Percentiles rank a stretch among this genome's conserved stretches.
phyloP scores from a whole-genome alignment of 2,113 vertebrate genomes.

The Petromus typicus region DNA sequence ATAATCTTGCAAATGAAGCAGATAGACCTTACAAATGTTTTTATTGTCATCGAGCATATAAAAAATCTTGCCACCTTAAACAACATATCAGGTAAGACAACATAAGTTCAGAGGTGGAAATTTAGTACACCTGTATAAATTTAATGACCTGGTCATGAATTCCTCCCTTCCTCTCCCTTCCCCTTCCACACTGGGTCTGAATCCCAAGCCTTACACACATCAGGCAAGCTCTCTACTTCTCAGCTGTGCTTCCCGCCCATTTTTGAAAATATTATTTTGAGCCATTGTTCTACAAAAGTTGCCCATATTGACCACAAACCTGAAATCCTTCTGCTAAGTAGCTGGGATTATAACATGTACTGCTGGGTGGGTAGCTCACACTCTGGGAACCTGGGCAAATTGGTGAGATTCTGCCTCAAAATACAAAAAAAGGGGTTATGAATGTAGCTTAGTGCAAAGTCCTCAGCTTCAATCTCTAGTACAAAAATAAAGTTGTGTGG shows the following conservation, averaged over 20 bases:
- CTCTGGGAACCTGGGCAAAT: background rate
- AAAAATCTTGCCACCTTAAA: slow-evolving; percentile 99
- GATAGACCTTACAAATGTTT: slow-evolving; percentile 98
- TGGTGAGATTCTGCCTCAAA: background rate
- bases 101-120: background rate
- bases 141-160: background rate
- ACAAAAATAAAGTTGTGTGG: background rate
- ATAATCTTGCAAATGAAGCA: slow-evolving; percentile 90
- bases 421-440: background rate
- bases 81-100: slow-evolving; percentile 95
- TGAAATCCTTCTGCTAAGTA: background rate
- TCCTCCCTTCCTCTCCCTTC: background rate
- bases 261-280: background rate
- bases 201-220: background rate
- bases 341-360: background rate
- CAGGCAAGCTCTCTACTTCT: background rate
- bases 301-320: background rate
- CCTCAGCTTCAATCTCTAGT: background rate
- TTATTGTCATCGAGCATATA: slow-evolving; percentile 97
- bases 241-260: background rate
- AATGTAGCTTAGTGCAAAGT: background rate
- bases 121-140: background rate
- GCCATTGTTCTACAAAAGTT: background rate
- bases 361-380: background rate
- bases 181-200: background rate